Percentiles rank a stretch among this genome's conserved stretches.
Conservation (phyloP, 2,113 vertebrate species). For the Serinus canaria region DNA sequence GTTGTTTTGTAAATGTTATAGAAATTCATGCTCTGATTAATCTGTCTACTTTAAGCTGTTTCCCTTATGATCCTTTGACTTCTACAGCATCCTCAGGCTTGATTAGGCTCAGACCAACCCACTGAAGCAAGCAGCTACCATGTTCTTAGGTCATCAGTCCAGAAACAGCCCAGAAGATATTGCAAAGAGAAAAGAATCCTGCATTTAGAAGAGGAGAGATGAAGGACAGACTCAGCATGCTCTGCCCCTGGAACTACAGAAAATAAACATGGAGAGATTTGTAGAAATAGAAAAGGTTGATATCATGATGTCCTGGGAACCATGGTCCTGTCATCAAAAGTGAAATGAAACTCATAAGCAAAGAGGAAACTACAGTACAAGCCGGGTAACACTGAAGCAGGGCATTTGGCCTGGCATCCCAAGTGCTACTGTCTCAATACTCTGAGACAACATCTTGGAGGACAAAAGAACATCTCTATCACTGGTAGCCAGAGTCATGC, state of each 20-base stretch:
- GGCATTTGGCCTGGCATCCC: background rate
- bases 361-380: background rate
- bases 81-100: background rate
- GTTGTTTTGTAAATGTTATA: background rate
- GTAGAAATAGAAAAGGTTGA: background rate
- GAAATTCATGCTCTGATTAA: background rate
- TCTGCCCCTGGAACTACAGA: background rate
- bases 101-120: background rate
- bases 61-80: background rate
- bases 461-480: background rate
- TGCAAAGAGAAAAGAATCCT: background rate
- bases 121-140: background rate
- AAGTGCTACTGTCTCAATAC: background rate
- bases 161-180: background rate
- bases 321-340: background rate
- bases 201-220: background rate
- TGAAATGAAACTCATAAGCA: background rate
- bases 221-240: background rate
- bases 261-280: background rate
- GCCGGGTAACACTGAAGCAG: background rate
- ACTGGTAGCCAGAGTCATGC: background rate
- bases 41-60: background rate
- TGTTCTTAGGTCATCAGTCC: background rate
- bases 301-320: background rate
- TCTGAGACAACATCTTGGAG: background rate